These are phyloP conservation scores for Malacoraja senta DNA, from an alignment of 2,797 vertebrate species.

Conservation along the genomic window DNA sequence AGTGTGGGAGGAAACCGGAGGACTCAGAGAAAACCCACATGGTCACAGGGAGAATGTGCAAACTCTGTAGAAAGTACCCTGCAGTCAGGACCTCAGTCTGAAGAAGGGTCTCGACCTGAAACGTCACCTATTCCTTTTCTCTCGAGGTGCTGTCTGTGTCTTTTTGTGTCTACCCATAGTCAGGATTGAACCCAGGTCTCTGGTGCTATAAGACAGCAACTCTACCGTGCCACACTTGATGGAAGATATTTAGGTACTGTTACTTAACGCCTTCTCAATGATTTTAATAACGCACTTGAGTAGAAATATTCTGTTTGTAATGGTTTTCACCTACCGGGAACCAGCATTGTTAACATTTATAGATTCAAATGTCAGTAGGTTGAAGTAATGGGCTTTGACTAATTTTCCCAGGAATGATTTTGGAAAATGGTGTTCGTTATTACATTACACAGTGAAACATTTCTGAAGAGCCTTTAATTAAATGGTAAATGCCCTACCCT, in stretches of 20 bases:
- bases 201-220: no score
- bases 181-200: no score
- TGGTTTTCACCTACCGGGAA: not conserved
- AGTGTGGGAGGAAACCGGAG: no score
- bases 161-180: no score
- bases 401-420: not conserved
- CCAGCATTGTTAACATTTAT: not conserved
- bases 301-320: not conserved
- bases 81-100: no score
- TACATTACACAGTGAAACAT: not conserved
- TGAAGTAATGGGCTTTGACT: conserved; percentile 31
- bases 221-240: not conserved
- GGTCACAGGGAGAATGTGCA: no score
- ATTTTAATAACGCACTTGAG: not conserved
- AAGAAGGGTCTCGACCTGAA: no score
- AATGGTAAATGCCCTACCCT: not conserved
- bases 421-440: not conserved
- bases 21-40: no score
- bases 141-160: no score
- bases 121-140: no score
- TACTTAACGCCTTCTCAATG: not conserved
- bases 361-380: not conserved
- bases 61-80: no score
- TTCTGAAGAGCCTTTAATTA: conserved; percentile 25
- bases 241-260: not conserved